Evolutionary conservation across 2,888 invertebrate genomes (phyloP).

Genomic region (Drosophila paramelanica): DNA sequence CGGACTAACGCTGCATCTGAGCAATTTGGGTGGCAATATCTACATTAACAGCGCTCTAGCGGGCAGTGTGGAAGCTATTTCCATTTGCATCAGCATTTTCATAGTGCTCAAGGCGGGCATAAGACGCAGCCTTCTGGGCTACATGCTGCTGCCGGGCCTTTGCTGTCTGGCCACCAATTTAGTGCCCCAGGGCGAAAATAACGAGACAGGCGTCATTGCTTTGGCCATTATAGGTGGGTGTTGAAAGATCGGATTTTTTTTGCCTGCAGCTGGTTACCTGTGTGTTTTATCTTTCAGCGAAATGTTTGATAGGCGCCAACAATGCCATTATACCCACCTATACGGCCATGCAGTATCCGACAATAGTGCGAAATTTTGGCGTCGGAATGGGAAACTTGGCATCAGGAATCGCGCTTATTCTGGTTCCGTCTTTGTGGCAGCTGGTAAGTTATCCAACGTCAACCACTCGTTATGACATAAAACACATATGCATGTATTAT

Average conservation of each 20-base stretch:
- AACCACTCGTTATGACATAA: background rate
- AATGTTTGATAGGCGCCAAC: constrained; percentile 91
- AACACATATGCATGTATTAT: background rate
- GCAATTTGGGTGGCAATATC: constrained; percentile 90
- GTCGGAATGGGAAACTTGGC: constrained; percentile 91
- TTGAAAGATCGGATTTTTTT: background rate
- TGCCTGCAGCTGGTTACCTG: constrained; percentile 1
- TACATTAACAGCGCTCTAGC: constrained; percentile 89
- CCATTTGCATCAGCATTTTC: constrained; percentile 90
- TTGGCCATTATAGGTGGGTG: constrained; percentile 89
- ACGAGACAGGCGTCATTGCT: constrained; percentile 87
- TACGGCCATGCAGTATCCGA: constrained; percentile 90
- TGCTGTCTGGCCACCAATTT: constrained; percentile 88
- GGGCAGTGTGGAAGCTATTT: constrained; percentile 90
- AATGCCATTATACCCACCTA: constrained; percentile 92
- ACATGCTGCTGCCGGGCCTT: constrained; percentile 89
- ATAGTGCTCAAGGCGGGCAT: constrained; percentile 90
- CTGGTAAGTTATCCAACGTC: constrained; percentile 86
- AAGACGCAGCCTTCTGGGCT: constrained; percentile 89
- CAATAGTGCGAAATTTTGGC: constrained; percentile 89
- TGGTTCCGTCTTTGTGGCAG: constrained; percentile 92
- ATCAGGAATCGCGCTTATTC: constrained; percentile 91
- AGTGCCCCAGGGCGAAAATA: constrained; percentile 86
- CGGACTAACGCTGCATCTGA: constrained; percentile 91
- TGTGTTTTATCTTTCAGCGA: constrained; percentile 84